phyloP scores from a whole-genome alignment of 2,113 vertebrate genomes.

The Tyrannus savana region DNA sequence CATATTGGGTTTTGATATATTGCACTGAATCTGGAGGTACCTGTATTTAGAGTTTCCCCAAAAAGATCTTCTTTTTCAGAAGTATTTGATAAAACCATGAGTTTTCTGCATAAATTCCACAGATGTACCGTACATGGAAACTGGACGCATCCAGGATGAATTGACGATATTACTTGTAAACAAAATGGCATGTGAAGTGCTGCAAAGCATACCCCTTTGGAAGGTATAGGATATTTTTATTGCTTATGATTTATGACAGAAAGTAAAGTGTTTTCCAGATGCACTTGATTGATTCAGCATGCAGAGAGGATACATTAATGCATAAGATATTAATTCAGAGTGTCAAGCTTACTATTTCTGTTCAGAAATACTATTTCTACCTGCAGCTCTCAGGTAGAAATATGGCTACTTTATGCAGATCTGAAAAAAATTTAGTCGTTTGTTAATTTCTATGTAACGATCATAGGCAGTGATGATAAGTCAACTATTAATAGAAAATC shows the following conservation, averaged over 20 bases:
- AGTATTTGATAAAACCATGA: not conserved
- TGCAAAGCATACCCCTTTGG: not conserved
- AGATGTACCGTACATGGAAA: not conserved
- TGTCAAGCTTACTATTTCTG: not conserved
- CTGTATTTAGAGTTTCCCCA: not conserved
- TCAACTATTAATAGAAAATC: not conserved
- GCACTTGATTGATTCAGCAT: not conserved
- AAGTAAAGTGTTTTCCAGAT: not conserved
- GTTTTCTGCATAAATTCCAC: not conserved
- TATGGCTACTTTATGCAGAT: not conserved
- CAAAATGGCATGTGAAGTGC: not conserved
- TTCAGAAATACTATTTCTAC: not conserved
- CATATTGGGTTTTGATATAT: not conserved
- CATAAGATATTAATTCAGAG: not conserved
- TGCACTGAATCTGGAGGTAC: not conserved
- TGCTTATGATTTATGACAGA: not conserved
- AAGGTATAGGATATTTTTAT: not conserved
- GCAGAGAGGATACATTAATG: not conserved
- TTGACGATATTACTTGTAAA: fast-evolving
- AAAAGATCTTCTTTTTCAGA: not conserved
- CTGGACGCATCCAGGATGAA: not conserved
- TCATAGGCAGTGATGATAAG: not conserved
- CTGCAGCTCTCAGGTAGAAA: not conserved
- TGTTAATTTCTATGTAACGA: not conserved
- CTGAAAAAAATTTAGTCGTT: not conserved